These are phyloP conservation scores for Pseudotriccus pelzelni DNA, from an alignment of 2,797 vertebrate genomes.

Conservation along the genomic window DNA sequence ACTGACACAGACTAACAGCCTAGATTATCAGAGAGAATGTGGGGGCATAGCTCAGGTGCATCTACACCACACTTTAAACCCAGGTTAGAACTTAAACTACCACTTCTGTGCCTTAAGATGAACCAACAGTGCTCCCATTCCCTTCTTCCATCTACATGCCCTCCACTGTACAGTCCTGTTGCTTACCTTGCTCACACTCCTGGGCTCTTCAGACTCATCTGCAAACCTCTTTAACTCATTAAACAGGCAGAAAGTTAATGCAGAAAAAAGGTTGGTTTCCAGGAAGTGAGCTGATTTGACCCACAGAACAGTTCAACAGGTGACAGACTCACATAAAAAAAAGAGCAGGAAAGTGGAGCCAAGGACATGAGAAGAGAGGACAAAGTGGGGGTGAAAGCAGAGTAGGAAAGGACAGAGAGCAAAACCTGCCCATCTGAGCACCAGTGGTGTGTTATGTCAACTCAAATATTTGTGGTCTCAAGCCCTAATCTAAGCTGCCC, in stretches of 20 bases:
- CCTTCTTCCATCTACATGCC: background rate
- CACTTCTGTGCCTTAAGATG: background rate
- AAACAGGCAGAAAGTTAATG: background rate
- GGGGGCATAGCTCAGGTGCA: background rate
- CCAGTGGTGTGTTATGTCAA: background rate
- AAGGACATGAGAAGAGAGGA: background rate
- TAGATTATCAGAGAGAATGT: background rate
- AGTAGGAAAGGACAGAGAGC: background rate
- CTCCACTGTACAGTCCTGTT: background rate
- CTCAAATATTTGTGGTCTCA: background rate
- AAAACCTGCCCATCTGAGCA: background rate
- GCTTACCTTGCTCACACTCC: background rate
- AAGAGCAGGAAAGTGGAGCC: background rate
- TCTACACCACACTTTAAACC: background rate
- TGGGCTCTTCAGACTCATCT: background rate
- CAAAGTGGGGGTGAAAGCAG: background rate
- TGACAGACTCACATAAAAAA: background rate
- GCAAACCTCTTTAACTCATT: background rate
- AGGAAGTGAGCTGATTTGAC: background rate
- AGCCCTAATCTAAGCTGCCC: background rate
- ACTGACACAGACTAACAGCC: background rate
- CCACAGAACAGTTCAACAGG: background rate
- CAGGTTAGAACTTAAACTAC: background rate
- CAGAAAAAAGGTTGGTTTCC: background rate
- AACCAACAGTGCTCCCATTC: background rate